Percentiles rank a stretch among this genome's conserved stretches.
Evolutionary conservation across 2,113 vertebrate species (phyloP).

Genomic region (Corythornis cristatus): DNA sequence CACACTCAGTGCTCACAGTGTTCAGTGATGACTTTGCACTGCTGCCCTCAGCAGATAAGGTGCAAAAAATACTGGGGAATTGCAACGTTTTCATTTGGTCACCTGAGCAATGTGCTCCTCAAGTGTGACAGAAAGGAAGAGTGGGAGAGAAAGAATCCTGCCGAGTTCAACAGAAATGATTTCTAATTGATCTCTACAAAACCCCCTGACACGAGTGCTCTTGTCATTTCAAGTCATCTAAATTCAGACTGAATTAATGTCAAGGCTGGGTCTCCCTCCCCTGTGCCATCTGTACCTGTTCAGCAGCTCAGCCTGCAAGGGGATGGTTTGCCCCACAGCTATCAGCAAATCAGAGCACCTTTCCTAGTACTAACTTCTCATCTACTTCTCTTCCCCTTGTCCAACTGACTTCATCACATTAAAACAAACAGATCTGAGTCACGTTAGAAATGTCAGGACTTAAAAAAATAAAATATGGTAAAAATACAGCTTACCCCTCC

Average conservation of each 20-base stretch:
- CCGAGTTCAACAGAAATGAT: neutral
- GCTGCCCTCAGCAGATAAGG: neutral
- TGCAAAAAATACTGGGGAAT: neutral
- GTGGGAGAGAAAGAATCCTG: neutral
- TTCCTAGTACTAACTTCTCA: neutral
- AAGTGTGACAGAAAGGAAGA: neutral
- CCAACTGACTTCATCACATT: neutral
- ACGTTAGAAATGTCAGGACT: slow-evolving; percentile 19
- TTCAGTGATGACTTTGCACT: neutral
- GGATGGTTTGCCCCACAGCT: neutral
- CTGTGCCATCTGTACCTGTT: neutral
- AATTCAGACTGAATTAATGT: neutral
- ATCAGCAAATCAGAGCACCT: neutral
- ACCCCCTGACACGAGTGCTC: neutral
- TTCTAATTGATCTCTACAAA: neutral
- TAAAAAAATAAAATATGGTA: slow-evolving; percentile 47
- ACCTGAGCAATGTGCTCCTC: neutral
- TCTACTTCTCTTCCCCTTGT: neutral
- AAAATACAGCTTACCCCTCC: slow-evolving; percentile 48
- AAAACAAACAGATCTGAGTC: neutral
- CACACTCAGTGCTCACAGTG: neutral
- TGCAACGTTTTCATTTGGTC: neutral
- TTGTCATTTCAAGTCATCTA: neutral
- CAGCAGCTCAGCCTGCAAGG: neutral
- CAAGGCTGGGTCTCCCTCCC: neutral